Conservation (phyloP, 2,888 invertebrate species). For the Hermodice carunculata region DNA sequence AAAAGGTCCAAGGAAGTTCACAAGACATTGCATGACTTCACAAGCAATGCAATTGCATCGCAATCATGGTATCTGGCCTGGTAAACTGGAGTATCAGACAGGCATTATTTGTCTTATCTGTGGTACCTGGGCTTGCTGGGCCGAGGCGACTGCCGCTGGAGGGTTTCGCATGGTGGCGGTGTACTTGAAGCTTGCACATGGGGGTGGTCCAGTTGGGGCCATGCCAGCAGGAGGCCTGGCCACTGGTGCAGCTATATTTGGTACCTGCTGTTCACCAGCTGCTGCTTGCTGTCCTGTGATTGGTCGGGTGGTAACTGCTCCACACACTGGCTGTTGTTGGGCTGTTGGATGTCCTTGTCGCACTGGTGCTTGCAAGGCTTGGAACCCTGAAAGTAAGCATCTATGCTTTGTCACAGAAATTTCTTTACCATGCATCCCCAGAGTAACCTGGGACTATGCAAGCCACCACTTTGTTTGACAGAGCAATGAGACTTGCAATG, state of each 20-base stretch:
- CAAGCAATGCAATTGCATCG: no score
- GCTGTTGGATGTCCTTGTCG: constrained; percentile 49
- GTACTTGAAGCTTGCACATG: constrained; percentile 79
- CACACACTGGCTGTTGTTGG: constrained; percentile 43
- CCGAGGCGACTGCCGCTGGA: constrained; percentile 69
- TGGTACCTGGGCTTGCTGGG: no score
- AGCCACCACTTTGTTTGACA: no score
- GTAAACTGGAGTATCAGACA: no score
- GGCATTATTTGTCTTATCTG: no score
- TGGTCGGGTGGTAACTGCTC: constrained; percentile 77
- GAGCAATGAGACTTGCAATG: no score
- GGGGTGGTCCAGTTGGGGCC: constrained; percentile 21
- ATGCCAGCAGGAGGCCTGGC: constrained; percentile 2
- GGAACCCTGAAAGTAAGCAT: constrained; percentile 30
- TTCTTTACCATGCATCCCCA: no score
- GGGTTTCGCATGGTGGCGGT: constrained; percentile 93
- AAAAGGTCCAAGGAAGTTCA: no score
- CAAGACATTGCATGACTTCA: no score
- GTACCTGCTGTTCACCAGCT: neutral
- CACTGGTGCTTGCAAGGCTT: constrained; percentile 47
- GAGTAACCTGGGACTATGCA: no score
- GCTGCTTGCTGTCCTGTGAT: constrained; percentile 78
- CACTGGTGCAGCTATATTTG: neutral
- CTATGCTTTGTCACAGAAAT: no score
- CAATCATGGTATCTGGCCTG: no score